Evolutionary conservation across 2,113 vertebrate genomes (phyloP).

Genomic region (Dasyornis broadbenti): DNA sequence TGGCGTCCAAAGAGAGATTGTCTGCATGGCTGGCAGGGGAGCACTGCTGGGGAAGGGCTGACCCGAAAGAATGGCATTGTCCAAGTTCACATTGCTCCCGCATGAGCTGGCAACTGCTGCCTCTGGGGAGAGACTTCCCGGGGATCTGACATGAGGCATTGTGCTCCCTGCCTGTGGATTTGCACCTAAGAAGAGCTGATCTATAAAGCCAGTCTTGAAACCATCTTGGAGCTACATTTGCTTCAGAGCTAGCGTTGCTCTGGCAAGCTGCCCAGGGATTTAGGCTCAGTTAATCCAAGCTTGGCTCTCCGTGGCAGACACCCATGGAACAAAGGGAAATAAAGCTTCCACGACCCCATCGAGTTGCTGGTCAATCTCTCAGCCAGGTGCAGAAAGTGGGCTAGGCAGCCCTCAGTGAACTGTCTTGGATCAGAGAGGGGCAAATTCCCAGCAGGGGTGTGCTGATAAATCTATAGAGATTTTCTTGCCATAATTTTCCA

Average conservation of each 20-base stretch:
- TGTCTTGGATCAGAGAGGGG: neutral
- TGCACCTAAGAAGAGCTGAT: constrained; percentile 20
- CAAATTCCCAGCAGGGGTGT: neutral
- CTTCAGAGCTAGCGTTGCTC: constrained; percentile 31
- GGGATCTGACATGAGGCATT: neutral
- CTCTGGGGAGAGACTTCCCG: neutral
- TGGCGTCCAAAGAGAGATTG: neutral
- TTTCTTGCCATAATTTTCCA: neutral
- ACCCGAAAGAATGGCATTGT: neutral
- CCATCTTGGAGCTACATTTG: neutral
- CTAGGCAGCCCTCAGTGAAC: neutral
- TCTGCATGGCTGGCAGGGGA: neutral
- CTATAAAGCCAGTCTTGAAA: constrained; percentile 33
- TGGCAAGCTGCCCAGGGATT: constrained; percentile 66
- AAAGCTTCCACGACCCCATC: constrained; percentile 36
- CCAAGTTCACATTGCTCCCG: neutral
- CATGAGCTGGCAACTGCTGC: neutral
- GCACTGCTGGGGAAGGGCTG: neutral
- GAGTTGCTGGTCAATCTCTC: constrained; percentile 42
- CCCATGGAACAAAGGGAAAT: constrained; percentile 62
- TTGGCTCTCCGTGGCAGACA: constrained; percentile 60
- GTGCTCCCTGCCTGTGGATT: neutral
- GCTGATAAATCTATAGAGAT: neutral
- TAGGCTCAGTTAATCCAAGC: constrained; percentile 53
- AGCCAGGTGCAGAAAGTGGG: constrained; percentile 58